Evolutionary conservation across 2,888 invertebrate species (phyloP).

Genomic region (Nezara viridula): DNA sequence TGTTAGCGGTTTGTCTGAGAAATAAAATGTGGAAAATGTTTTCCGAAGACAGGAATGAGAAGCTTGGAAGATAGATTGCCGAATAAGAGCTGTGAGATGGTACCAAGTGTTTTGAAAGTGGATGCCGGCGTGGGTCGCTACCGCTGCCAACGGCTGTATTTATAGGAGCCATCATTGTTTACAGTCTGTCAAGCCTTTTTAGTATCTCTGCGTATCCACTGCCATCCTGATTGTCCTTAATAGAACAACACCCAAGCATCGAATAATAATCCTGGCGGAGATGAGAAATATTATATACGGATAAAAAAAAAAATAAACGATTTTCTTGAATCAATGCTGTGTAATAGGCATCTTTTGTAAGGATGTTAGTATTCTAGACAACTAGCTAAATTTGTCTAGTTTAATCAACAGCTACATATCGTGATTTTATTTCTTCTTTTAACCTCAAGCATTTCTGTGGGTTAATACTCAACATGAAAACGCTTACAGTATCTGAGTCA

Average conservation of each 20-base stretch:
- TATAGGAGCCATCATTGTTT: conserved; percentile 36
- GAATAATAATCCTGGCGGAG: background rate
- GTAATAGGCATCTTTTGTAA: too few species aligned
- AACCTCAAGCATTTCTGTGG: too few species aligned
- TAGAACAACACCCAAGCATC: background rate
- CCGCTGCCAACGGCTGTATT: conserved; percentile 7
- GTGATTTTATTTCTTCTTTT: too few species aligned
- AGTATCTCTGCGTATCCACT: background rate
- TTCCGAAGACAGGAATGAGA: background rate
- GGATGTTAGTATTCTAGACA: too few species aligned
- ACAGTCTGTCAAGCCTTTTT: conserved; percentile 37
- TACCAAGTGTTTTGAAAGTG: conserved; percentile 31
- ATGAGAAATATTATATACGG: background rate
- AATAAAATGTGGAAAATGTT: background rate
- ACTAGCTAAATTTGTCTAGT: too few species aligned
- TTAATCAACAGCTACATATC: too few species aligned
- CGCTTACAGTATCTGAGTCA: too few species aligned
- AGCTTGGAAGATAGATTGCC: background rate
- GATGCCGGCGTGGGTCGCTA: background rate
- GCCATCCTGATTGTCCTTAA: background rate
- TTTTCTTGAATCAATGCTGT: too few species aligned
- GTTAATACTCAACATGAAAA: too few species aligned
- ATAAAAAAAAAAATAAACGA: background rate
- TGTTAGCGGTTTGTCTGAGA: background rate
- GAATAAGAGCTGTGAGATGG: conserved; percentile 2